Base-by-base conservation (phyloP, 2,888 invertebrate genomes). In the Pseudoips prasinana region DNA sequence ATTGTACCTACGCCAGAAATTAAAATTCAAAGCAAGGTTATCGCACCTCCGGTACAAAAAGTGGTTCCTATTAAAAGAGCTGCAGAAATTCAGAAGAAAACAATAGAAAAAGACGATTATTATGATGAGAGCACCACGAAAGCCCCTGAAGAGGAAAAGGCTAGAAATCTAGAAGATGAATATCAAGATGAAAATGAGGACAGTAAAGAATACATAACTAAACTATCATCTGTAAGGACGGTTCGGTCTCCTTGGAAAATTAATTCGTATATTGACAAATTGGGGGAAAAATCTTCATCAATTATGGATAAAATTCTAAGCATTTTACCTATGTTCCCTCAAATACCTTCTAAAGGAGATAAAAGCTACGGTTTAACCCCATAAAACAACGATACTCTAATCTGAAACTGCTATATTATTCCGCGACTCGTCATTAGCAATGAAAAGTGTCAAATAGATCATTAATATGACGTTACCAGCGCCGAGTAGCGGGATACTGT, bases 241-340 rank as follows among this genome's bases (percentile, higher is more conserved):
- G 56, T 49, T 8, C 58, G 77, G 29, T 80, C 80, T 7, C 61
- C 72, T 1, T 70, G 65, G 62, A 61, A 58, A 27, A 37, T 64
- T 1, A 56, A 51, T 18, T 25, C 42, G 1, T 54, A 64, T 18
- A 24, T 59, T 1, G 55, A 68, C 14, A 73, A 67, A 38, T 35
- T 66, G 9, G 62, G 61, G 7, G 62, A 70, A 7, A 70, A 64
- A 39, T 44, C 59, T 19, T 39, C 62, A 2, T 33, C 38, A 11
- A 20, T 62, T 1, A 40, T 67, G 31, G 35, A 60, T 1, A 76
- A 70, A 42, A 30, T 68, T 11, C 39, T 77, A 3, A 58, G 61
- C 25, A 61, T 69, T 35, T 50, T 77, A 20, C 79, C 79, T 2
- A 64, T 78, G 62, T 79, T 78, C 30, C 77, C 77, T 8, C 58